phyloP scores from a whole-genome alignment of 1,140 invertebrate species.

The Phthorimaea operculella region DNA sequence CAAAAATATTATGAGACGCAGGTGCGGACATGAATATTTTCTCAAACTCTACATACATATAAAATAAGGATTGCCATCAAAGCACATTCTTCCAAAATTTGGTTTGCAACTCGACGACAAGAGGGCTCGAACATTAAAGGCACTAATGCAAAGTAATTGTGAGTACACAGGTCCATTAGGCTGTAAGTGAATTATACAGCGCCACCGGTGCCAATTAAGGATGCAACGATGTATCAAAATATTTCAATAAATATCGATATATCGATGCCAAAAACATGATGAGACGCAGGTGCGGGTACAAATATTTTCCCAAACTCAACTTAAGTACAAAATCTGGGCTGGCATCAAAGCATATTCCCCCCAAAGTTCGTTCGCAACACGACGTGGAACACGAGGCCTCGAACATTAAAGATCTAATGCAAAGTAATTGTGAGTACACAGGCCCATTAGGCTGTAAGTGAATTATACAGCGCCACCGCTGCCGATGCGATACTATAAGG shows the following conservation, averaged over 20 bases:
- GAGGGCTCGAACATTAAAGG: not conserved
- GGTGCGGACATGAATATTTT: no score
- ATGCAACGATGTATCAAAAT: no score
- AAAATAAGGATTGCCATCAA: no score
- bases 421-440: slow-evolving; percentile 24
- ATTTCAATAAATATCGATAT: no score
- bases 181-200: slow-evolving; percentile 33
- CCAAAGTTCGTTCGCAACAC: slow-evolving; percentile 2
- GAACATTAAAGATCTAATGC: slow-evolving; percentile 7
- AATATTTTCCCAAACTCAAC: no score
- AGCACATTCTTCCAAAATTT: no score
- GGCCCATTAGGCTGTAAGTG: slow-evolving; percentile 31
- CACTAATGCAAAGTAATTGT: slow-evolving; percentile 18
- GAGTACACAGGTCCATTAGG: slow-evolving; percentile 30
- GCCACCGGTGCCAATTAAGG: slow-evolving; percentile 7
- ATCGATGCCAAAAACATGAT: no score
- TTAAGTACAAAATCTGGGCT: no score
- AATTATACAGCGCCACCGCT: slow-evolving; percentile 26
- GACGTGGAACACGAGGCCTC: slow-evolving; percentile 3
- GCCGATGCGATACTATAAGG: slow-evolving; percentile 1
- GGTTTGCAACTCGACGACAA: slow-evolving; percentile 5
- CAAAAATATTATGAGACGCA: no score
- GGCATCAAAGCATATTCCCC: no score
- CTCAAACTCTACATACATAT: no score
- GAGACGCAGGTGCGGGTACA: no score